phyloP scores from a whole-genome alignment of 1,140 invertebrate genomes.

The Scaptomyza pallida region DNA sequence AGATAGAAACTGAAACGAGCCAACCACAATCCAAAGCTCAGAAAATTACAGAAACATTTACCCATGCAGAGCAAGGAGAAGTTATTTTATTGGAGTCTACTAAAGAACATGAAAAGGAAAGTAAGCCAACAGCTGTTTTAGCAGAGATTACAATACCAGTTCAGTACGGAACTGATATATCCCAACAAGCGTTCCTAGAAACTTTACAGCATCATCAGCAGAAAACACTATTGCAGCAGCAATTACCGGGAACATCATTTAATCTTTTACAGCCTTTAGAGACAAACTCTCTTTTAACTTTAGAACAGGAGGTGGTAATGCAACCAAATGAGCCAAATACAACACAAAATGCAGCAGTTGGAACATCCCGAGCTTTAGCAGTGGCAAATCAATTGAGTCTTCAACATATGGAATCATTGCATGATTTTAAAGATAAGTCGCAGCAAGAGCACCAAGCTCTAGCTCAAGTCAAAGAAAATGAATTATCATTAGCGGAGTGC shows the following conservation, averaged over 20 bases:
- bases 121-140: slow-evolving; percentile 31
- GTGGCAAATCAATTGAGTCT: slow-evolving; percentile 46
- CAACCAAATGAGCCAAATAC: slow-evolving; percentile 2
- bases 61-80: slow-evolving; percentile 42
- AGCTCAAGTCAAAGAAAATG: slow-evolving; percentile 43
- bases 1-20: slow-evolving; percentile 13
- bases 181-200: slow-evolving; percentile 54
- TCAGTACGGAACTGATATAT: slow-evolving; percentile 42
- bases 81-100: slow-evolving; percentile 49
- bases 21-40: slow-evolving; percentile 15
- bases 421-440: slow-evolving; percentile 20
- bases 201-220: slow-evolving; percentile 26
- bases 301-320: slow-evolving; percentile 57
- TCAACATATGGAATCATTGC: slow-evolving; percentile 50
- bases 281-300: slow-evolving; percentile 29
- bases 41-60: slow-evolving; percentile 29
- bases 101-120: slow-evolving; percentile 9
- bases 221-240: slow-evolving; percentile 18
- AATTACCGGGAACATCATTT: slow-evolving; percentile 29
- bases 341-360: slow-evolving; percentile 32
- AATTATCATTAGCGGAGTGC: slow-evolving; percentile 48
- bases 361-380: slow-evolving; percentile 31
- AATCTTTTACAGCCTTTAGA: slow-evolving; percentile 53
- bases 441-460: slow-evolving; percentile 41
- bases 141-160: slow-evolving; percentile 48